These are phyloP conservation scores for Alligator sinensis DNA, from an alignment of 2,113 vertebrate genomes.

Conservation along the genomic window DNA sequence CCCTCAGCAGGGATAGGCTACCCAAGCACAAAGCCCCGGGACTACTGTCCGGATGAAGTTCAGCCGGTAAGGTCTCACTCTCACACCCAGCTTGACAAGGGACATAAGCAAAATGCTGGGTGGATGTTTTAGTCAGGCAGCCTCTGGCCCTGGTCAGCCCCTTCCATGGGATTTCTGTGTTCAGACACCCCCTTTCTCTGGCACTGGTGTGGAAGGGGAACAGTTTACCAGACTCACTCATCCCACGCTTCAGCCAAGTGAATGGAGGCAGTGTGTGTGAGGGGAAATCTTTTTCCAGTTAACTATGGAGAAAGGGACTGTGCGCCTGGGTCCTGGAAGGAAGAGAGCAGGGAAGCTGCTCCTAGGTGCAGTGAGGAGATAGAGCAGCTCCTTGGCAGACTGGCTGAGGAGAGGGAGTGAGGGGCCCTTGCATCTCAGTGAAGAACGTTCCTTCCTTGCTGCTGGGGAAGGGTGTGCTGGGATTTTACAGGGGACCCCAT, in stretches of 20 bases:
- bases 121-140: background rate
- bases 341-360: background rate
- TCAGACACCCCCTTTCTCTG: background rate
- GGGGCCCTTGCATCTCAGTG: fast-evolving
- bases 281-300: background rate
- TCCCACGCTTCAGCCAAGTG: background rate
- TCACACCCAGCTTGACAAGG: background rate
- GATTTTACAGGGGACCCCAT: background rate
- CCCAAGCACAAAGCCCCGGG: slow-evolving; percentile 76
- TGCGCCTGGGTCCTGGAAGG: background rate
- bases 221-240: background rate
- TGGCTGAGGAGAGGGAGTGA: background rate
- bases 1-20: slow-evolving; percentile 63
- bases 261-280: background rate
- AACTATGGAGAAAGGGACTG: background rate
- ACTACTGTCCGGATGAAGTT: slow-evolving; percentile 78
- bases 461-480: background rate
- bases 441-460: background rate
- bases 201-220: background rate
- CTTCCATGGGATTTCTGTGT: background rate
- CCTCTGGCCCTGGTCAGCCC: background rate
- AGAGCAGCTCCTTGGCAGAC: background rate
- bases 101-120: background rate
- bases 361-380: background rate
- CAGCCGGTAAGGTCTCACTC: slow-evolving; percentile 79